Conservation (phyloP, 1,140 invertebrate genomes). For the Cotesia glomerata region DNA sequence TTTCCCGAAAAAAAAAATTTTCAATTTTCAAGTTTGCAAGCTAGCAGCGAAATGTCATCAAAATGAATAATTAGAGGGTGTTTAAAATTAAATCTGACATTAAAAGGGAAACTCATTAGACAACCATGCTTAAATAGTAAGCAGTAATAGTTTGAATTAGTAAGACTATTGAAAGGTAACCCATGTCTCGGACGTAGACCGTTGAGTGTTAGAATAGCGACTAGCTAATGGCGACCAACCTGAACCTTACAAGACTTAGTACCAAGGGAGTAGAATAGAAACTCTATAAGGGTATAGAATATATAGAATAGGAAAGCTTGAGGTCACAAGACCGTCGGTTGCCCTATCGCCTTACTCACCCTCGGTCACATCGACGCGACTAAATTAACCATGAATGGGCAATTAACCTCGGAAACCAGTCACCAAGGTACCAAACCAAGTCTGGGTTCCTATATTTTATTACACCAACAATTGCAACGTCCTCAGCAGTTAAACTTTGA, state of each 20-base stretch:
- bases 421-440: not conserved
- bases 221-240: not conserved
- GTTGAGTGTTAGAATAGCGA: not conserved
- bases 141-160: not conserved
- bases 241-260: too few species aligned
- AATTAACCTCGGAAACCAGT: conserved; percentile 53
- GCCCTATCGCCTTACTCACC: conserved; percentile 45
- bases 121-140: not conserved
- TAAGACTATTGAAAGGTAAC: not conserved
- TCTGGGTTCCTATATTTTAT: not conserved
- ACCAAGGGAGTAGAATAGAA: not conserved
- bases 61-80: too few species aligned
- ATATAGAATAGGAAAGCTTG: conserved; percentile 4
- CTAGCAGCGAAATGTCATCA: not conserved
- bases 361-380: conserved; percentile 38
- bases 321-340: conserved; percentile 22
- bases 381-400: conserved; percentile 62
- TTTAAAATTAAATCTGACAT: not conserved
- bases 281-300: not conserved
- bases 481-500: too few species aligned
- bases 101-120: not conserved
- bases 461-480: too few species aligned
- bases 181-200: too few species aligned
- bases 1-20: too few species aligned
- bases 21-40: too few species aligned